Base-by-base conservation (phyloP, 2,888 invertebrate species). In the Graphium colonna region DNA sequence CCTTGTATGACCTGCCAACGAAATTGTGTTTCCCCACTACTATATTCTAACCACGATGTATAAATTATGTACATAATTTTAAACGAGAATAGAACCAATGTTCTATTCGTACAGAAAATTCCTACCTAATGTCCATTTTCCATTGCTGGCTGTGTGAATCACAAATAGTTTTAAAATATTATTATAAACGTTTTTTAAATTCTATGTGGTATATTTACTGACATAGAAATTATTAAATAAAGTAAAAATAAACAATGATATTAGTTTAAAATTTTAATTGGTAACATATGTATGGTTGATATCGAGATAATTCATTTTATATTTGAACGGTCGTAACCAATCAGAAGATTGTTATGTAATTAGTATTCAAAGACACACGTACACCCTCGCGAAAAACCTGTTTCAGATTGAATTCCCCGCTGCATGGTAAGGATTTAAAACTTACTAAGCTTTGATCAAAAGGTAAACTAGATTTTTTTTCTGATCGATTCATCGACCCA, bases 381-480 rank as follows among this genome's bases (percentile, higher is more conserved):
- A 36, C 18, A 5, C 41, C 21, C 36, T 40, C 51, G 12, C 39
- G 33, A 2, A 41, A 46, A 52, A 52, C 52, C 52, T 21, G 52
- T 52, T 52, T 46, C 46, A 46, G 41, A 46, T 41, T 52, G 41
- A 52, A 52, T 52, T 52, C 52, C 39, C 41, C 28, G 28, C 13
- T 39, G 51, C 46, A 33, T 41, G 28, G 26, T 18, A 16, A 28
- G 44, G 15, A 31, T 45, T 33, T 10, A 46, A 28, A 33, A 41
- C 31, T 28, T 45, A 40, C 45, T 40, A 12, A 51, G 38, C 43
- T n/a, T 9, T 33, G 33, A 10, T 33, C 33, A 33, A 3, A n/a
- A 26, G 26, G 4, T 26, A 26, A 33, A n/a, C n/a, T n/a, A n/a
- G n/a, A n/a, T n/a, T n/a, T n/a, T n/a, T n/a, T n/a, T 33, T 7